Percentiles rank a stretch among this genome's conserved stretches.
Evolutionary conservation across 2,113 vertebrate species (phyloP).

Genomic region (Bolborhynchus lineola): DNA sequence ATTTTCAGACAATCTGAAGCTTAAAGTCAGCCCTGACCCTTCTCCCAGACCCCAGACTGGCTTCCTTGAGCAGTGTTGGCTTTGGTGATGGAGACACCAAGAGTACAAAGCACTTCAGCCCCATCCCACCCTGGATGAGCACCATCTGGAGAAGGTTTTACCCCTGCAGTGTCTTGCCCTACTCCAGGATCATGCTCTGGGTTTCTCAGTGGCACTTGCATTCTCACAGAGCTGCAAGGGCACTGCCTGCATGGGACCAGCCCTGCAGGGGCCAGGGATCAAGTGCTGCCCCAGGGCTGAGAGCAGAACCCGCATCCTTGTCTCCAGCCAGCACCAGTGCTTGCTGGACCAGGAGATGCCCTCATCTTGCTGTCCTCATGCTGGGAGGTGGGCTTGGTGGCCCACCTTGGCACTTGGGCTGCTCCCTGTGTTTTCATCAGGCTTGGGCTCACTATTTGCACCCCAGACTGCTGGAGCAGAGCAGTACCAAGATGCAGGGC

Average conservation of each 20-base stretch:
- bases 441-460: not conserved
- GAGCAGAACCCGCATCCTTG: accelerated
- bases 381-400: accelerated
- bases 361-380: not conserved
- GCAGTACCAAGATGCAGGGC: too few species aligned
- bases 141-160: not conserved
- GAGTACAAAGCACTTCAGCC: accelerated
- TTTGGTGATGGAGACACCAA: not conserved
- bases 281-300: not conserved
- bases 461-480: not conserved
- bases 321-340: not conserved
- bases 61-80: not conserved
- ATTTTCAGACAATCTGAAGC: not conserved
- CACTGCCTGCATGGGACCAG: not conserved
- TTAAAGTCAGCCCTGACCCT: not conserved
- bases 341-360: not conserved
- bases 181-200: accelerated
- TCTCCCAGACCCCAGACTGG: not conserved
- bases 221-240: accelerated
- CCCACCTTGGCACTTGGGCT: not conserved
- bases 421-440: not conserved
- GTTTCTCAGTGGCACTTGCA: not conserved
- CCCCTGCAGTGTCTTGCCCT: not conserved
- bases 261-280: not conserved
- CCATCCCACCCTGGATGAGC: not conserved